Evolutionary conservation across 2,113 vertebrate genomes (phyloP).

Genomic region (Dendropsophus ebraccatus): DNA sequence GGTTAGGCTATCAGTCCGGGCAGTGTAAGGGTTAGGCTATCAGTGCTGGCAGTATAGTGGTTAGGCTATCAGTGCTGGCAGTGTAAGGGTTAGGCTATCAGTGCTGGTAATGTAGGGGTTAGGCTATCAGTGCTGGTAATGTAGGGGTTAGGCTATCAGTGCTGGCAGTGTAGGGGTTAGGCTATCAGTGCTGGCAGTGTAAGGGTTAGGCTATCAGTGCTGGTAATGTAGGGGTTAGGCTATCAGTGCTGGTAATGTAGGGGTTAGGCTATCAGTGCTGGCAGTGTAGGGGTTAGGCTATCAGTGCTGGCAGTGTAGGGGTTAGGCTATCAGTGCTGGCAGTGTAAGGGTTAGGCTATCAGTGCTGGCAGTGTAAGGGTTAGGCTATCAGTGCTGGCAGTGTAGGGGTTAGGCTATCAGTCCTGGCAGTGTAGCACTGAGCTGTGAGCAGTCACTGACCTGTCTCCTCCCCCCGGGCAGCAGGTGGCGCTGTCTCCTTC

Average conservation of each 20-base stretch:
- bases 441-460: background rate
- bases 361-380: background rate
- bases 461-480: background rate
- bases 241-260: no score
- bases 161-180: background rate
- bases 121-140: background rate
- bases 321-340: background rate
- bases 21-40: background rate
- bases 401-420: background rate
- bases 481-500: slow-evolving; percentile 8
- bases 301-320: background rate
- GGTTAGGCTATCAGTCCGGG: no score
- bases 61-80: background rate
- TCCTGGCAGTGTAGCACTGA: no score
- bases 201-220: background rate
- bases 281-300: background rate
- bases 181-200: background rate
- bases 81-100: background rate
- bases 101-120: background rate
- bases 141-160: background rate
- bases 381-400: background rate
- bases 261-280: background rate
- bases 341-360: background rate
- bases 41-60: no score
- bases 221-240: background rate